Conservation (phyloP, 1,140 invertebrate genomes). For the Ostrea denselamellosa region DNA sequence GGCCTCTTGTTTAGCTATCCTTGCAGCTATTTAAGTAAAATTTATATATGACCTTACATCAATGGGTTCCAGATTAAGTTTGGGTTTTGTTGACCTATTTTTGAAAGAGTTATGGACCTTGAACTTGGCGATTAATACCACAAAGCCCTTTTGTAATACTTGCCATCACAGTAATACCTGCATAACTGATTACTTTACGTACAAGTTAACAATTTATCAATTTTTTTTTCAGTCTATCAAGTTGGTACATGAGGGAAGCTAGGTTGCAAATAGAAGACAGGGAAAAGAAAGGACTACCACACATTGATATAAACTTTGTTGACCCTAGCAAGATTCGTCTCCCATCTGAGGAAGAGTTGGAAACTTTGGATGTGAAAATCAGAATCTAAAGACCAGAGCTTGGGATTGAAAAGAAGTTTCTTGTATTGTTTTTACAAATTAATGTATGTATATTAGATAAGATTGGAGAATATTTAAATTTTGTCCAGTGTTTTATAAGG, state of each 20-base stretch:
- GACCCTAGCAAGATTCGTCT: constrained; percentile 20
- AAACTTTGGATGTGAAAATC: neutral
- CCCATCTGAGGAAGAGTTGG: constrained; percentile 33
- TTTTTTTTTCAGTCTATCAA: constrained; percentile 20
- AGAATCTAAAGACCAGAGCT: neutral
- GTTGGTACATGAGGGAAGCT: constrained; percentile 40
- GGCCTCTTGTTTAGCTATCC: too few relatives aligned
- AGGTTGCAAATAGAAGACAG: constrained; percentile 20
- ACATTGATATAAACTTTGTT: constrained; percentile 18
- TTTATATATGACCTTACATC: too few relatives aligned
- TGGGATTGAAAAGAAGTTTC: neutral
- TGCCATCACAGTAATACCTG: too few relatives aligned
- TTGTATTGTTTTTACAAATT: neutral
- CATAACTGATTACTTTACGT: too few relatives aligned
- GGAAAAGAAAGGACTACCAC: constrained; percentile 30
- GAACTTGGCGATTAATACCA: too few relatives aligned
- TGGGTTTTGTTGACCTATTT: too few relatives aligned
- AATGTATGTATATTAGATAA: neutral
- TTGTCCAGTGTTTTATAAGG: neutral
- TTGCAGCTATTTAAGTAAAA: too few relatives aligned
- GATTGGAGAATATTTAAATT: neutral
- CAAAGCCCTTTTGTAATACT: too few relatives aligned
- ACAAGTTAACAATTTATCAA: neutral
- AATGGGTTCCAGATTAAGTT: too few relatives aligned
- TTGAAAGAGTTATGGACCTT: too few relatives aligned